Percentiles rank a stretch among this genome's conserved stretches.
Conservation (phyloP, 2,797 vertebrate genomes). For the Syngnathus rostellatus region DNA sequence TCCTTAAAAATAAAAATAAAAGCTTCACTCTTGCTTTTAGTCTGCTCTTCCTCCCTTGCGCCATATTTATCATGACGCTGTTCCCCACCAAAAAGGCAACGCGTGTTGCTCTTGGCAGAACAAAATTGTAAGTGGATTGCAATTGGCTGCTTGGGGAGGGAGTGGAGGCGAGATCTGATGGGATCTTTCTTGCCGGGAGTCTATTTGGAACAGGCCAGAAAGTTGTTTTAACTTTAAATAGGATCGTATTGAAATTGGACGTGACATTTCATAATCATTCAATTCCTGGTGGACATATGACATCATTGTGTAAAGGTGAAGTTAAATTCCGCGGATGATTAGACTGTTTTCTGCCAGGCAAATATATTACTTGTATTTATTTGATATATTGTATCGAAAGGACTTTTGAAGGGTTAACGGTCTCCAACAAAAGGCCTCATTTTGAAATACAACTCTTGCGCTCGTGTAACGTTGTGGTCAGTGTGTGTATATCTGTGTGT, state of each 20-base stretch:
- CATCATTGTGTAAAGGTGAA: background rate
- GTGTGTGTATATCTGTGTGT: background rate
- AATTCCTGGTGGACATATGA: background rate
- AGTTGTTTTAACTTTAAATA: background rate
- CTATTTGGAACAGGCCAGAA: background rate
- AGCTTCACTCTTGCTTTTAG: slow-evolving; percentile 21
- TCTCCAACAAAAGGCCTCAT: background rate
- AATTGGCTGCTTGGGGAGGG: slow-evolving; percentile 29
- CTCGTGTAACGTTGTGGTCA: background rate
- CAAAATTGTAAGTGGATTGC: slow-evolving; percentile 11
- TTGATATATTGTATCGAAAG: too few species aligned
- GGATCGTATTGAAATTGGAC: background rate
- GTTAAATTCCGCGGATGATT: background rate
- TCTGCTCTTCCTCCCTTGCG: slow-evolving; percentile 35
- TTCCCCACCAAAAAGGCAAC: slow-evolving; percentile 54
- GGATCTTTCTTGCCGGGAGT: slow-evolving; percentile 25
- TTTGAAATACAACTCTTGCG: background rate
- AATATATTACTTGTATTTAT: too few species aligned
- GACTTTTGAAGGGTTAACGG: too few species aligned
- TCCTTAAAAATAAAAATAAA: too few species aligned
- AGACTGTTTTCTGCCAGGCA: background rate
- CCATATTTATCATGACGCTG: slow-evolving; percentile 64
- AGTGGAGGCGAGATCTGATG: slow-evolving; percentile 51
- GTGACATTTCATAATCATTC: background rate
- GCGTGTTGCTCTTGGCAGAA: slow-evolving; percentile 56